Base-by-base conservation (phyloP, 2,113 vertebrate species). In the Silurus meridionalis region DNA sequence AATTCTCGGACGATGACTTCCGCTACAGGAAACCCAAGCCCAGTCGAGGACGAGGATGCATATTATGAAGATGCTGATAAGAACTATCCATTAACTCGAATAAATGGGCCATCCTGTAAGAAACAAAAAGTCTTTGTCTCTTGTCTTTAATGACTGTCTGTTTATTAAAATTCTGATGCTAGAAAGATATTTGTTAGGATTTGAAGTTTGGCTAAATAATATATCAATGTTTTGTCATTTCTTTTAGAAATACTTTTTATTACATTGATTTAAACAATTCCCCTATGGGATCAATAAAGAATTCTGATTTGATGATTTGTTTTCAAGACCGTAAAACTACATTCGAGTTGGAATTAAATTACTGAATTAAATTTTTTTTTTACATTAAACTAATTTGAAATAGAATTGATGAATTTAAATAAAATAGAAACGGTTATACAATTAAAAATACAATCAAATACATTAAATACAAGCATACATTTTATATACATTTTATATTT, bases 51-150 rank as follows among this genome's bases (percentile, higher is more conserved):
- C 0, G 95, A 97, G 90, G 98, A 99, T 0, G 95, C 96, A 50
- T 99, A 99, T 91, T 99, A 99, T 0, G 98, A 99, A 92, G 98
- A 99, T 23, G 97, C 98, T 48, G 98, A 99, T 91, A 95, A 96
- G 92, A 98, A 95, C 93, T 99, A 99, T 89, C 97, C 97, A 0
- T 83, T 92, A n/a, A 99, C 97, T 84, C 95, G 92, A 89, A 94
- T 99, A 50, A 97, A 98, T 0, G 97, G 97, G 53, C 96, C 96
- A 88, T 98, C 97, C 66, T 98, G 98, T 99, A 94, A 94, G 96
- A 93, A 89, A 57, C 7, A 19, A 53, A 80, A 48, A 80, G 57
- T 21, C 19, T 57, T 46, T 60, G 8, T 80, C 8, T 19, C 0
- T 23, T 77, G 13, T 8, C 17, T 52, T 21, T 57, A 23, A 15